Conservation (phyloP, 2,888 invertebrate species). For the Anoplius nigerrimus region DNA sequence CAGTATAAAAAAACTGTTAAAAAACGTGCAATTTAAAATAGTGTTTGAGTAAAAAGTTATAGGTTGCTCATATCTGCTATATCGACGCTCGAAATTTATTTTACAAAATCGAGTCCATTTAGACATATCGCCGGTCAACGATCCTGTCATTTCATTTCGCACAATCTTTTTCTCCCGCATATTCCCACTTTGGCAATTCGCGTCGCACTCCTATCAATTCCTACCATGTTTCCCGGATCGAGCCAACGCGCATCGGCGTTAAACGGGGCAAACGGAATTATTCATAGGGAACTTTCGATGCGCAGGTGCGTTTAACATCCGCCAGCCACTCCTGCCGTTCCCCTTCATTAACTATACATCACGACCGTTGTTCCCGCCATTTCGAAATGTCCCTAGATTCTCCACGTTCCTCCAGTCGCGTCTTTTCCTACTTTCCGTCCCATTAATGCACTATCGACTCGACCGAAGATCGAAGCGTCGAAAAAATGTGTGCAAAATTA, state of each 20-base stretch:
- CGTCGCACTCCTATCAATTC: no score
- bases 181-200: no score
- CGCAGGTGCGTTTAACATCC: conserved; percentile 48
- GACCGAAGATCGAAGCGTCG: no score
- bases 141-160: not conserved
- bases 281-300: conserved; percentile 55
- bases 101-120: no score
- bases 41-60: no score
- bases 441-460: no score
- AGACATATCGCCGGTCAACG: no score
- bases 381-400: not conserved
- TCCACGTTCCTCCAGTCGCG: not conserved
- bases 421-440: not conserved
- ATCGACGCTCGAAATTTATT: no score
- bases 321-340: not conserved
- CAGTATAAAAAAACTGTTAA: no score
- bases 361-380: not conserved
- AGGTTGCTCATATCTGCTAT: no score
- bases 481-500: no score
- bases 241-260: conserved; percentile 14
- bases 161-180: not conserved
- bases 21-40: no score
- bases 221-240: not conserved
- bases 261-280: conserved; percentile 52
- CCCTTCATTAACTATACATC: conserved; percentile 1